phyloP scores from a whole-genome alignment of 2,797 vertebrate genomes.

The Hirundo rustica region DNA sequence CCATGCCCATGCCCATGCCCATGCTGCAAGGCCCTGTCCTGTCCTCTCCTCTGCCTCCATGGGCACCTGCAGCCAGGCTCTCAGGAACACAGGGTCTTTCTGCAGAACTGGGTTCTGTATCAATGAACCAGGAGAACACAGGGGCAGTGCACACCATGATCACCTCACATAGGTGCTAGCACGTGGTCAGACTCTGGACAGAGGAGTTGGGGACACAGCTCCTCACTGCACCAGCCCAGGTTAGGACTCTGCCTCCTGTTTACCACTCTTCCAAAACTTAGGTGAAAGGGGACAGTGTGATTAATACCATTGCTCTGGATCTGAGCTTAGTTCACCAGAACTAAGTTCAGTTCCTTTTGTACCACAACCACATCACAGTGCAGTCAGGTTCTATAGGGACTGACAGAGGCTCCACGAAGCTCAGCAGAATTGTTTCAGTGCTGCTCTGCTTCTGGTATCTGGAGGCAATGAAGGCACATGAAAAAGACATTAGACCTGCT shows the following conservation, averaged over 20 bases:
- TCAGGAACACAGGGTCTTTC: accelerated
- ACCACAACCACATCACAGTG: too few species aligned
- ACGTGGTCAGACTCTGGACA: accelerated
- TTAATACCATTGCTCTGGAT: not conserved
- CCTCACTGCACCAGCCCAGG: accelerated
- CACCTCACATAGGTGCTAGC: accelerated
- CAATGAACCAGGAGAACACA: not conserved
- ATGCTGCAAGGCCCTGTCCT: not conserved
- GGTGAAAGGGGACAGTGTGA: not conserved
- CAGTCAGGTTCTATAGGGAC: not conserved
- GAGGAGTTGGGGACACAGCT: accelerated
- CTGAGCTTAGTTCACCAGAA: not conserved
- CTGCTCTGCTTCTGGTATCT: not conserved
- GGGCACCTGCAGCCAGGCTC: not conserved
- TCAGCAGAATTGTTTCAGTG: not conserved
- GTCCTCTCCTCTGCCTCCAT: not conserved
- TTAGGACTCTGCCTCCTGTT: not conserved
- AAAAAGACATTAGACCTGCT: not conserved
- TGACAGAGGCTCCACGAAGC: not conserved
- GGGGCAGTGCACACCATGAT: accelerated
- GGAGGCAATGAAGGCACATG: not conserved
- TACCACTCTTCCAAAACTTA: not conserved
- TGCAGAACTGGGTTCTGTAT: not conserved
- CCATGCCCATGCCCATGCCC: too few species aligned
- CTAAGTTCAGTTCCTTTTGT: not conserved